Base-by-base conservation (phyloP, 2,113 vertebrate genomes). In the Xenopus laevis region DNA sequence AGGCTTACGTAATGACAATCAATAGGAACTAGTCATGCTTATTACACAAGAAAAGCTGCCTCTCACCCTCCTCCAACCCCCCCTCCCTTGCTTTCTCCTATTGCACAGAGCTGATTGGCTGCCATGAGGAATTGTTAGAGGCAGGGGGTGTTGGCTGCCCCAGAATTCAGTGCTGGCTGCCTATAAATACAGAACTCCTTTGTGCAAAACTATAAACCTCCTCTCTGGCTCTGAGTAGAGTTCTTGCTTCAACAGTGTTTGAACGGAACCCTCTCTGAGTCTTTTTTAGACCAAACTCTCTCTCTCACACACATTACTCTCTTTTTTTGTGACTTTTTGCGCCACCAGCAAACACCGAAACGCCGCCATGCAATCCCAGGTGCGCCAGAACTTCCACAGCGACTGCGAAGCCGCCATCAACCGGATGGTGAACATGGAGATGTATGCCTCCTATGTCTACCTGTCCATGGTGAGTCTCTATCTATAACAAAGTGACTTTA, bases 191-290 rank as follows among this genome's bases (percentile, higher is more conserved):
- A 10, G 16, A 50, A 20, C 40, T 52, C 65, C 47, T 50, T 50
- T 50, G 47, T 50, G 15, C 47, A 9, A 10, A 50, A 4, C 10
- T 50, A 27, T 59, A 71, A 13, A 50, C 17, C 65, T 12, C 2
- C 20, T 40, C 13, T 17, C 17, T 73, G 65, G 16, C 69, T 71
- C 53, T 64, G 16, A 71, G 72, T 16, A 40, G 59, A 67, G 40
- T 74, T 81, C 82, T 89, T 89, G 89, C 85, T 92, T 94, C 93
- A 93, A 94, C 92, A 94, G 93, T 94, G 93, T 68, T 95, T 94
- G 93, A 87, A 93, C 92, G 91, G 92, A 91, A 80, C 88, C 79
- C 82, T 79, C 75, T 71, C 71, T 33, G 60, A 55, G 57, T 61
- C 53, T 8, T 65, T 47, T 65, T 52, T 30, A 18, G 18, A 68